Conservation (phyloP, 2,797 vertebrate genomes). For the Coluber constrictor region DNA sequence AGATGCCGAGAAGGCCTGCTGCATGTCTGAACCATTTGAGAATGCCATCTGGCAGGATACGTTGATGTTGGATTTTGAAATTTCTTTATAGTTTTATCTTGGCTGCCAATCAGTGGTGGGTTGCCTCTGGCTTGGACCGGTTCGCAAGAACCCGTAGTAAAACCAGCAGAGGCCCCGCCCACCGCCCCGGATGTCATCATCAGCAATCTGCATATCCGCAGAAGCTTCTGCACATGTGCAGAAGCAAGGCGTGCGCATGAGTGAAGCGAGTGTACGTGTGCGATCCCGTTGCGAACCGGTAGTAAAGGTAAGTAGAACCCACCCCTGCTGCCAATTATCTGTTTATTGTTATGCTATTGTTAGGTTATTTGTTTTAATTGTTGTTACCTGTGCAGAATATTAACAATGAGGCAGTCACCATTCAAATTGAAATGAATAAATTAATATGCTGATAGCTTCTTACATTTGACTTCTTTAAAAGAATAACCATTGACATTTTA, state of each 20-base stretch:
- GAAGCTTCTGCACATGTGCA: no score
- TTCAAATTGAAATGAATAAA: not conserved
- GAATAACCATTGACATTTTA: not conserved
- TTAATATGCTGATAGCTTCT: not conserved
- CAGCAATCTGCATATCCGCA: no score
- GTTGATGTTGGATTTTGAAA: not conserved
- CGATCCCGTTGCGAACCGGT: no score
- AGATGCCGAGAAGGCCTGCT: not conserved
- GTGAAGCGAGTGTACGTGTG: no score
- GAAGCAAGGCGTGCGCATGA: rapidly evolving
- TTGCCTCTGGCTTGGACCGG: no score
- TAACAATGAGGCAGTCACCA: not conserved
- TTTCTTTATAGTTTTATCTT: not conserved
- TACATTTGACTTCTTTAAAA: not conserved
- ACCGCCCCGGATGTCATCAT: no score
- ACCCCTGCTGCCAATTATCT: not conserved
- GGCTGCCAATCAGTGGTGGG: not conserved
- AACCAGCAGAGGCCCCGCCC: no score
- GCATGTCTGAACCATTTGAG: not conserved
- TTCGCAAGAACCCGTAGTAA: no score
- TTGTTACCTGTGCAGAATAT: not conserved
- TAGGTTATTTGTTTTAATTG: not conserved
- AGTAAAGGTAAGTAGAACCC: no score
- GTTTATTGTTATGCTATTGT: not conserved
- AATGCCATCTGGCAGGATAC: not conserved